Conservation (phyloP, 2,797 vertebrate species). For the Microctenopoma stevenorrisi region DNA sequence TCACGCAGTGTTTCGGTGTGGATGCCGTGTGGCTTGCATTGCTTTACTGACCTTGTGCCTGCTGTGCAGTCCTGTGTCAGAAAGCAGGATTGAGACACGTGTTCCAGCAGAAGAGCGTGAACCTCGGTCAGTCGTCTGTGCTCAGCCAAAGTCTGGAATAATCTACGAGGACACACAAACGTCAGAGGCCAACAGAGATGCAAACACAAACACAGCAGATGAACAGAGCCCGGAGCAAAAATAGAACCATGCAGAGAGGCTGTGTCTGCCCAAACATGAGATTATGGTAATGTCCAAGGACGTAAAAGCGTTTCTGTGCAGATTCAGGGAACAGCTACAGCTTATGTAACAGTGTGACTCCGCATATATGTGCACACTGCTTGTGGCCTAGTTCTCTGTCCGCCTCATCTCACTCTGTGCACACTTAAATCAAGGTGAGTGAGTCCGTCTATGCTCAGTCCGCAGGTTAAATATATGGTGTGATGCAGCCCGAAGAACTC, state of each 20-base stretch:
- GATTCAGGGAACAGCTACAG: not conserved
- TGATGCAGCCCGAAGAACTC: not conserved
- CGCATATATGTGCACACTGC: not conserved
- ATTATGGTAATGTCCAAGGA: constrained; percentile 13
- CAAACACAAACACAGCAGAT: not conserved
- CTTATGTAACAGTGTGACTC: constrained; percentile 31
- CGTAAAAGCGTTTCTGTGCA: not conserved
- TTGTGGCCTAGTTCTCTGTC: constrained; percentile 35
- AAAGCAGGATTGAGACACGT: constrained; percentile 83
- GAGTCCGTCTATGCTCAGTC: not conserved
- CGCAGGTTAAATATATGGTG: not conserved
- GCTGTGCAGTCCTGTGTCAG: constrained; percentile 70
- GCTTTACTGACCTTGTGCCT: constrained; percentile 58
- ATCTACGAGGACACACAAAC: constrained; percentile 65
- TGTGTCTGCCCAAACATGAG: not conserved
- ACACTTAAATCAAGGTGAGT: constrained; percentile 18
- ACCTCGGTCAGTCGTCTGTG: constrained; percentile 34
- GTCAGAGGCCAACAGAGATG: not conserved
- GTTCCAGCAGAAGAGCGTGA: constrained; percentile 66
- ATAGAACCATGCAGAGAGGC: not conserved
- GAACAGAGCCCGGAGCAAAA: not conserved
- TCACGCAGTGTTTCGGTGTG: no score
- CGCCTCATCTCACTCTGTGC: constrained; percentile 22
- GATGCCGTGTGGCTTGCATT: not conserved
- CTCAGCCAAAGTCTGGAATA: constrained; percentile 75